Conservation (phyloP, 2,797 vertebrate genomes). For the Macropodus opercularis region DNA sequence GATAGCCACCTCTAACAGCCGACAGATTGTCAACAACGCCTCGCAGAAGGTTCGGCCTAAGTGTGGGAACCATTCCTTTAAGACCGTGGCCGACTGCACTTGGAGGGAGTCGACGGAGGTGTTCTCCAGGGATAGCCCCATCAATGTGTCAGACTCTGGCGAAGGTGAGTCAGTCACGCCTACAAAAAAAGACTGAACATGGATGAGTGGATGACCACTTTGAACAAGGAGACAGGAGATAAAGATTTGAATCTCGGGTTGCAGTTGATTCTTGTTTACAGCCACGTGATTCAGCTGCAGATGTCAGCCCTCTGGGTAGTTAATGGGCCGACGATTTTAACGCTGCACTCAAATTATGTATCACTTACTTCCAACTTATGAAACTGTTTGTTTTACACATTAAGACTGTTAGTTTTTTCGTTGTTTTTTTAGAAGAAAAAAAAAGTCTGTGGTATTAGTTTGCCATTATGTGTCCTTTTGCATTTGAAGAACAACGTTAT, state of each 20-base stretch:
- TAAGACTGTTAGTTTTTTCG: constrained; percentile 74
- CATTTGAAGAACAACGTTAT: constrained; percentile 81
- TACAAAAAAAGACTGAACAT: constrained; percentile 93
- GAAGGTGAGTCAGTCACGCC: constrained; percentile 93
- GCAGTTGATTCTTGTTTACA: constrained; percentile 87
- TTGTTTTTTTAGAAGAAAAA: constrained; percentile 58
- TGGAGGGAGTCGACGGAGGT: constrained; percentile 99
- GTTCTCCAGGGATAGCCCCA: constrained; percentile 97
- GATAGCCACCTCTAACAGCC: constrained; percentile 98
- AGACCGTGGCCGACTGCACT: constrained; percentile 91
- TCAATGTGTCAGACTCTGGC: constrained; percentile 92
- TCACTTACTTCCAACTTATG: constrained; percentile 71
- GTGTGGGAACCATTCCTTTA: constrained; percentile 91
- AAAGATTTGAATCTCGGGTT: constrained; percentile 72
- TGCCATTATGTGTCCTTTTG: constrained; percentile 81
- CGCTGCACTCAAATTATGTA: constrained; percentile 79
- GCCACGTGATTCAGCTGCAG: constrained; percentile 86
- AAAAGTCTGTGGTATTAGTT: constrained; percentile 68
- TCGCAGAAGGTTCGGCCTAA: constrained; percentile 93
- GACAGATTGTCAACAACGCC: constrained; percentile 95
- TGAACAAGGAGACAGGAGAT: constrained; percentile 55
- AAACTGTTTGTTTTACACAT: constrained; percentile 68
- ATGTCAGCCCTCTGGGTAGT: constrained; percentile 81
- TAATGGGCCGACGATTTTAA: constrained; percentile 76
- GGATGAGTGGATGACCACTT: constrained; percentile 60